phyloP scores from a whole-genome alignment of 2,797 vertebrate genomes.

The Knipowitschia caucasica region DNA sequence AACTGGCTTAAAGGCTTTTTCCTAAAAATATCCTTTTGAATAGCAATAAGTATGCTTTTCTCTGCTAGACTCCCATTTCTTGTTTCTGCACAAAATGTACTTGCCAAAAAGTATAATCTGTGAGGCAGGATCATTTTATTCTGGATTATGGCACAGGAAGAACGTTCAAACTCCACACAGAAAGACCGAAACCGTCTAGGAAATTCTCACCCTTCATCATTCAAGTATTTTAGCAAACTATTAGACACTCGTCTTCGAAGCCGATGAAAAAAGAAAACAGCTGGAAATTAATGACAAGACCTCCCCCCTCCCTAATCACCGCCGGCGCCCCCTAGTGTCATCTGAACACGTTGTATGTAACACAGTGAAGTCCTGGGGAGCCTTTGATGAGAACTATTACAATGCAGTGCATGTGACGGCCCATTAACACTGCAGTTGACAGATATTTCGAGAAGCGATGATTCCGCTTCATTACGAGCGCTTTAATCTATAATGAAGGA shows the following conservation, averaged over 20 bases:
- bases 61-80: too few relatives aligned
- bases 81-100: too few relatives aligned
- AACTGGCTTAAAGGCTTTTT: too few relatives aligned
- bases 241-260: neutral
- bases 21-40: too few relatives aligned
- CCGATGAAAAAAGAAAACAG: conserved; percentile 10
- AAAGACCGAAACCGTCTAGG: too few relatives aligned
- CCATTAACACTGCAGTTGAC: conserved; percentile 46
- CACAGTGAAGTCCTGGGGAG: conserved; percentile 21
- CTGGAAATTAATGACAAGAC: conserved; percentile 10
- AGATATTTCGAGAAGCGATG: conserved; percentile 37
- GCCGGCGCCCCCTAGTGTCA: neutral
- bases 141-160: too few relatives aligned
- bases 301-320: neutral
- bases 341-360: conserved; percentile 3
- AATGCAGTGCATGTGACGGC: conserved; percentile 32
- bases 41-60: too few relatives aligned
- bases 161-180: too few relatives aligned
- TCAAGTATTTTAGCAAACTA: neutral
- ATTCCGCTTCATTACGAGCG: conserved; percentile 39
- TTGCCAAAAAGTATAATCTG: too few relatives aligned
- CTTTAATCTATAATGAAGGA: conserved; percentile 33
- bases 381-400: conserved; percentile 34
- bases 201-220: neutral
- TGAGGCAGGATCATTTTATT: too few relatives aligned